Base-by-base conservation (phyloP, 2,888 invertebrate genomes). In the Ptilodon capucinus region DNA sequence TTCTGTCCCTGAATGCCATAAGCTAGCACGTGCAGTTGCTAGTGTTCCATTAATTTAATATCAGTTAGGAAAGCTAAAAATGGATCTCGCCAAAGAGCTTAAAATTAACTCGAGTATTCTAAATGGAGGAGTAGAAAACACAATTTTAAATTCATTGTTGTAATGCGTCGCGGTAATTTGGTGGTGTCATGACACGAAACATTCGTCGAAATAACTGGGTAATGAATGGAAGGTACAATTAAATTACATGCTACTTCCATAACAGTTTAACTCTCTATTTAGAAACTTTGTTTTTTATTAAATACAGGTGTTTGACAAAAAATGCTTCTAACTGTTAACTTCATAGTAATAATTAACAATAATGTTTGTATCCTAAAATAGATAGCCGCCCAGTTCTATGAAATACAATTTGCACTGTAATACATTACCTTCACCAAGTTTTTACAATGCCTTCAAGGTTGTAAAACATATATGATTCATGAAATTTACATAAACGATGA, bases 151-250 rank as follows among this genome's bases (percentile, higher is more conserved):
- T 17, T 35, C 35, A 35, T 35, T 35, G 17, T 35, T 16, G 16
- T 35, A 35, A 18, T 1, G 7, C 16, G 2, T 39, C 9, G 21
- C 11, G 19, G 6, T 39, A 39, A 21, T 21, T 21, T 9, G 4
- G 21, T 14, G 21, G 39, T 39, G n/a, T 39, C 39, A 21, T 39
- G 39, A 21, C 39, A 39, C 39, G 39, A 39, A 39, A 39, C 39
- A 13, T 39, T 39, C 21, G 13, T n/a, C 21, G 21, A 13, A 39
- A 21, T 13, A 39, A 21, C 21, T 21, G 11, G 35, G 17, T 30
- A 42, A 32, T 32, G 32, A 41, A 30, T 41, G 41, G 23, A 45
- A 40, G 17, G 21, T 23, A 11, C 23, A 16, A 28, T 11, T 7
- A 34, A 45, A 40, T 39, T 11, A 39, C 28, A 28, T 19, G 38